Percentiles rank a stretch among this genome's conserved stretches.
Conservation (phyloP, 2,797 vertebrate genomes). For the Sebastes flavidus region DNA sequence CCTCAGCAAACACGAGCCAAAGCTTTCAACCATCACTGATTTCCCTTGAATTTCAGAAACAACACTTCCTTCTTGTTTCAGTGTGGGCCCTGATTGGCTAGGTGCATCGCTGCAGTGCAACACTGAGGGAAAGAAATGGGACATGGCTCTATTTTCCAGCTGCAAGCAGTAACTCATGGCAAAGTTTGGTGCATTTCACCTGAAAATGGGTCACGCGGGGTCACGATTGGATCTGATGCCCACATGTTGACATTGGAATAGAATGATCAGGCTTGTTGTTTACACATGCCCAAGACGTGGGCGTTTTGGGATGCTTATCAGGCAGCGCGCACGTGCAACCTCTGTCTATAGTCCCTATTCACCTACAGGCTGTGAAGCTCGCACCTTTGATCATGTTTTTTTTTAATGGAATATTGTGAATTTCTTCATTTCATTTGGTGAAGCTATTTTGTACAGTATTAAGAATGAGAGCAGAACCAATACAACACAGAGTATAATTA, state of each 20-base stretch:
- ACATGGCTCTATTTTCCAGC: neutral
- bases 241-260: neutral
- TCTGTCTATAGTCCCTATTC: neutral
- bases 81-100: neutral
- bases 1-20: neutral
- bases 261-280: neutral
- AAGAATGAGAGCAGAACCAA: neutral
- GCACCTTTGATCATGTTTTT: neutral
- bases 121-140: neutral
- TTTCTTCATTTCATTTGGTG: neutral
- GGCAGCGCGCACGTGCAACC: neutral
- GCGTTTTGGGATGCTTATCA: neutral
- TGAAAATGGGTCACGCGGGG: neutral
- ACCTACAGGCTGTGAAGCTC: neutral
- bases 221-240: neutral
- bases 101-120: conserved; percentile 3
- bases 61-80: neutral
- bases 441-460: neutral
- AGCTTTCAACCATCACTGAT: neutral
- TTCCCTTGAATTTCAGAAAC: neutral
- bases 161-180: neutral
- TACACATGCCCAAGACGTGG: neutral
- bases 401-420: neutral
- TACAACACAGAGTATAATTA: neutral
- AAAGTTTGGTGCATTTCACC: neutral